Evolutionary conservation across 2,888 invertebrate genomes (phyloP).

Genomic region (Ichneumoninae sp.): DNA sequence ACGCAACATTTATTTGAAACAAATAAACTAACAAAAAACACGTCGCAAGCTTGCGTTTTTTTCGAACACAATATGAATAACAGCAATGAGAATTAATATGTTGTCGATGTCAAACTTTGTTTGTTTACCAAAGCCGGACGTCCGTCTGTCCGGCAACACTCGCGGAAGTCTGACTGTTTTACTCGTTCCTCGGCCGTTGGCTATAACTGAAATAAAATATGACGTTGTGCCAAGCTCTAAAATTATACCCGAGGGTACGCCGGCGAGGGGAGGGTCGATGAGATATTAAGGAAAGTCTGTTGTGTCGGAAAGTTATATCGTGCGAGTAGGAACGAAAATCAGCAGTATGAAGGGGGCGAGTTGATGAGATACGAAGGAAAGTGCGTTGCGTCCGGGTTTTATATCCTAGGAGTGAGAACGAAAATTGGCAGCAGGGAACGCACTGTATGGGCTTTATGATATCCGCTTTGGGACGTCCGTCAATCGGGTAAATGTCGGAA

Average conservation of each 20-base stretch:
- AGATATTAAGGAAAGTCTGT: conserved; percentile 44
- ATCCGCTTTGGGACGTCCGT: not conserved
- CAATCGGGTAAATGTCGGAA: conserved; percentile 15
- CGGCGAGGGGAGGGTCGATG: conserved; percentile 16
- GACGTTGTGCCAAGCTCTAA: conserved; percentile 76
- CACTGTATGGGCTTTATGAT: not conserved
- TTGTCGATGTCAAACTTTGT: conserved; percentile 28
- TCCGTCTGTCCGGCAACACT: conserved; percentile 43
- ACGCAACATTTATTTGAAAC: no score
- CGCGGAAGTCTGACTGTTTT: conserved; percentile 9
- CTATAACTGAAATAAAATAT: conserved; percentile 75
- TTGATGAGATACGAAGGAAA: conserved; percentile 43
- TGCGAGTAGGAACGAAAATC: not conserved
- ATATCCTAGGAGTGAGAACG: not conserved
- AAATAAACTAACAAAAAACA: no score
- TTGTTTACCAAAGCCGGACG: conserved; percentile 42
- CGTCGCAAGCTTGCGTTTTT: not conserved
- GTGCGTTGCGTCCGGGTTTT: conserved; percentile 27
- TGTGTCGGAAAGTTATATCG: conserved; percentile 23
- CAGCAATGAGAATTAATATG: not conserved
- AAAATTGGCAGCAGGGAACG: not conserved
- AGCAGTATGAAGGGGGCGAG: not conserved
- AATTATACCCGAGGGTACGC: conserved; percentile 70
- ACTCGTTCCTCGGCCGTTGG: conserved; percentile 13
- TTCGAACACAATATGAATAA: not conserved